These are phyloP conservation scores for Philhelius pedissequus DNA, from an alignment of 2,888 invertebrate species.

Conservation along the genomic window DNA sequence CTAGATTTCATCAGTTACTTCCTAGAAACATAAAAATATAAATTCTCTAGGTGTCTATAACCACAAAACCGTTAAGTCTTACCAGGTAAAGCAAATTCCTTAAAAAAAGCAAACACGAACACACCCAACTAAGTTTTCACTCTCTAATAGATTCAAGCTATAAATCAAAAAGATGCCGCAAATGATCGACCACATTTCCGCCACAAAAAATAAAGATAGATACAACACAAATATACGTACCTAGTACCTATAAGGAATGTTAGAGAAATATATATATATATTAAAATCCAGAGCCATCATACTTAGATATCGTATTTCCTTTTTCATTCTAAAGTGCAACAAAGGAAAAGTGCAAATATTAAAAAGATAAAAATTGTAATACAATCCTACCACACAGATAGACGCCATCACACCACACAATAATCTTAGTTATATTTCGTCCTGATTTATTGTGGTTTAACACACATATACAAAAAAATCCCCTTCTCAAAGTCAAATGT, in stretches of 20 bases:
- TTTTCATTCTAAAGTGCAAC: constrained; percentile 7
- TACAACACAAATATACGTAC: background rate
- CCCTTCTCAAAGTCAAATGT: background rate
- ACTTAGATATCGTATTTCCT: constrained; percentile 30
- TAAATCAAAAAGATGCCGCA: constrained; percentile 26
- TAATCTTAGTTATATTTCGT: background rate
- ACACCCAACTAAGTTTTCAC: constrained; percentile 10
- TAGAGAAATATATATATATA: background rate
- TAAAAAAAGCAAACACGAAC: background rate
- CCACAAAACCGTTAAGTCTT: constrained; percentile 7
- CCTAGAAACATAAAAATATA: background rate
- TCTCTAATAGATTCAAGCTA: background rate
- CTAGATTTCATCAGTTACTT: background rate
- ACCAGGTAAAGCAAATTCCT: background rate
- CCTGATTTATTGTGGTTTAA: constrained; percentile 40
- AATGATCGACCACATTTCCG: constrained; percentile 27
- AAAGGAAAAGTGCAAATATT: constrained; percentile 47
- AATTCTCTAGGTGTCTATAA: background rate
- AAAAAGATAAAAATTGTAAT: constrained; percentile 49
- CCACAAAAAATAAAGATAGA: background rate
- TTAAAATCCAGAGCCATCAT: background rate
- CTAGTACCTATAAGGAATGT: background rate
- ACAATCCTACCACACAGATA: constrained; percentile 9
- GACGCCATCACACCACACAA: background rate
- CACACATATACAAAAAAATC: background rate